Percentiles rank a stretch among this genome's conserved stretches.
These are phyloP conservation scores for Columbina picui DNA, from an alignment of 2,113 vertebrate genomes.

Conservation along the genomic window DNA sequence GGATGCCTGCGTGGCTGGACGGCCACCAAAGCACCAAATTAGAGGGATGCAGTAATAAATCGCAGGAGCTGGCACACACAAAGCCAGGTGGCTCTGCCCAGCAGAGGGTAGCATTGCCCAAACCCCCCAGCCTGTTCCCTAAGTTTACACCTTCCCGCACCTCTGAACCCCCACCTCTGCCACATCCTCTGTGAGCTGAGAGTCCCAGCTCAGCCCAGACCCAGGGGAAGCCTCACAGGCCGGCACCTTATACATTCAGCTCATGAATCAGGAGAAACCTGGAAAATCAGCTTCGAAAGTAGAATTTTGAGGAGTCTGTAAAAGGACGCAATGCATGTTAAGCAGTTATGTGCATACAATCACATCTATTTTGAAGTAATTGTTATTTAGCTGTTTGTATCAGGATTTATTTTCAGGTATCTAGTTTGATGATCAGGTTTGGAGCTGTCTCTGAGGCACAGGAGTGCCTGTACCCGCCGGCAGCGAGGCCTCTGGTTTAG, in stretches of 20 bases:
- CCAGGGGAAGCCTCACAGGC: not conserved
- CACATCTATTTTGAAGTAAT: not conserved
- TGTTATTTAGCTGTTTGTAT: not conserved
- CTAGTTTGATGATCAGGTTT: not conserved
- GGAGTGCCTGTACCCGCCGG: not conserved
- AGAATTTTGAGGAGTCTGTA: not conserved
- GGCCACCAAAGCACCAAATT: not conserved
- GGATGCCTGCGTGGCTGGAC: not conserved
- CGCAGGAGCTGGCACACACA: not conserved
- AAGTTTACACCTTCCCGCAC: not conserved
- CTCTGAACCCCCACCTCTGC: not conserved
- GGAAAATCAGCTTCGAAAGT: not conserved
- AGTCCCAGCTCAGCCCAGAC: not conserved
- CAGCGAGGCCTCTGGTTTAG: not conserved
- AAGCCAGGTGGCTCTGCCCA: not conserved
- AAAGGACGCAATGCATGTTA: not conserved
- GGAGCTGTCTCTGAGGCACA: not conserved
- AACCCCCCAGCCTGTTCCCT: not conserved
- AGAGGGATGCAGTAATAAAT: not conserved
- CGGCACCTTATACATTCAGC: not conserved
- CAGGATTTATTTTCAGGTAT: not conserved
- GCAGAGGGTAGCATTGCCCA: slow-evolving; percentile 58
- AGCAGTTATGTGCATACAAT: not conserved
- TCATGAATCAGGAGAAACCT: not conserved
- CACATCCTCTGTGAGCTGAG: not conserved